Percentiles rank a stretch among this genome's conserved stretches.
Conservation (phyloP, 2,113 vertebrate species). For the Pseudopipra pipra region DNA sequence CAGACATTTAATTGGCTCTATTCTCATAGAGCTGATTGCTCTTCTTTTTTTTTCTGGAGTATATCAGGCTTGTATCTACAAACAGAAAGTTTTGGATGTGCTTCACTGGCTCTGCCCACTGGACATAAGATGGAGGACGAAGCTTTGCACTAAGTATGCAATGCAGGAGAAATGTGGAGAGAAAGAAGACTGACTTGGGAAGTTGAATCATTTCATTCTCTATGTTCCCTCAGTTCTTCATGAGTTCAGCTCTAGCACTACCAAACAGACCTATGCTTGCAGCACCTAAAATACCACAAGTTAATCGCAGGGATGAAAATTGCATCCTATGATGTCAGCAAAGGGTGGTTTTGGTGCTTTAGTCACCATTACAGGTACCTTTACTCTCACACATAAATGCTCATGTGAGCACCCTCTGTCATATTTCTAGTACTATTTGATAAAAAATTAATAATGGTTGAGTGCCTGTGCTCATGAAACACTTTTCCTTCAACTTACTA, state of each 20-base stretch:
- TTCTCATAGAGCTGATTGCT: conserved; percentile 66
- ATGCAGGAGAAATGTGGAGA: background rate
- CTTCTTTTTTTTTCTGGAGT: conserved; percentile 48
- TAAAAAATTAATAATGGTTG: background rate
- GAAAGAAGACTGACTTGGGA: background rate
- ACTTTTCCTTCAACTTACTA: background rate
- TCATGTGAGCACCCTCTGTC: background rate
- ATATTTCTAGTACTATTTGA: background rate
- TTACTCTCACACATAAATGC: background rate
- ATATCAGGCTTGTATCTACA: conserved; percentile 20
- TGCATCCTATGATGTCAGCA: background rate
- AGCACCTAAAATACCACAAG: background rate
- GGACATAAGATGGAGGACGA: background rate
- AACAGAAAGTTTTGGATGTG: background rate
- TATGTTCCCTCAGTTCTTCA: background rate
- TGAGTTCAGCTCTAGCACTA: background rate
- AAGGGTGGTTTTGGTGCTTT: background rate
- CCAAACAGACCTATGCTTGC: background rate
- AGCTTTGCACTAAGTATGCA: background rate
- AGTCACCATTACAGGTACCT: background rate
- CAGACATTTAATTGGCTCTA: conserved; percentile 72
- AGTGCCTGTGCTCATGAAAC: background rate
- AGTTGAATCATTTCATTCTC: background rate
- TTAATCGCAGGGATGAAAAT: background rate
- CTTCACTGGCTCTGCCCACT: background rate